These are phyloP conservation scores for Hymenochirus boettgeri DNA, from an alignment of 2,113 vertebrate genomes.

Conservation along the genomic window DNA sequence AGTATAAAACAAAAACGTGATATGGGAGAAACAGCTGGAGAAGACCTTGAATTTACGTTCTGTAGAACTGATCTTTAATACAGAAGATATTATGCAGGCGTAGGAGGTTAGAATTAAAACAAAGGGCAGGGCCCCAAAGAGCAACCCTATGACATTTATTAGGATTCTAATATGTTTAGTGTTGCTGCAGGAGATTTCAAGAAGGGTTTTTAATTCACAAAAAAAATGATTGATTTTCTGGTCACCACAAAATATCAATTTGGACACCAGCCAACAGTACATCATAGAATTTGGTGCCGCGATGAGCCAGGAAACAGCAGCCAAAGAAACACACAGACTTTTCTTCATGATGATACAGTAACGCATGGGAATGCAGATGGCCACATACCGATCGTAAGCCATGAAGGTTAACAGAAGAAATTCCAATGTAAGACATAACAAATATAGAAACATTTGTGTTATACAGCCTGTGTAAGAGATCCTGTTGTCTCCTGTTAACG, in stretches of 20 bases:
- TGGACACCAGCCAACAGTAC: conserved; percentile 35
- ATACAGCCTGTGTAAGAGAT: conserved; percentile 39
- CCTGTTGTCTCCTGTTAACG: not conserved
- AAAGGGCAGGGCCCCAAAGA: conserved; percentile 40
- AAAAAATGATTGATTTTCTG: conserved; percentile 43
- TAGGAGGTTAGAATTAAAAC: conserved; percentile 47
- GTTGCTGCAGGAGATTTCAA: conserved; percentile 45
- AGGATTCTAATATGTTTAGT: conserved; percentile 20
- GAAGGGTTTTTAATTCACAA: conserved; percentile 45
- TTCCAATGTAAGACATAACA: conserved; percentile 30
- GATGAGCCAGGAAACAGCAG: conserved; percentile 16
- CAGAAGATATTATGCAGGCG: conserved; percentile 30
- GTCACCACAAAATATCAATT: conserved; percentile 33
- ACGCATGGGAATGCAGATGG: conserved; percentile 46
- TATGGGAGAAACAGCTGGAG: conserved; percentile 48
- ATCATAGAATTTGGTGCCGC: conserved; percentile 31
- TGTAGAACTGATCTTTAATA: conserved; percentile 37
- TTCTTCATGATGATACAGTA: conserved; percentile 36
- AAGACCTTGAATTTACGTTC: conserved; percentile 45
- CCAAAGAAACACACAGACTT: conserved; percentile 23
- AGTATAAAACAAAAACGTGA: conserved; percentile 46
- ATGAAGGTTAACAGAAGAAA: conserved; percentile 46
- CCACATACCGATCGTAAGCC: conserved; percentile 48
- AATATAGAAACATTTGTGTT: conserved; percentile 46
- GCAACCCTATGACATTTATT: conserved; percentile 27